Base-by-base conservation (phyloP, 2,888 invertebrate species). In the Harpalus rufipes region DNA sequence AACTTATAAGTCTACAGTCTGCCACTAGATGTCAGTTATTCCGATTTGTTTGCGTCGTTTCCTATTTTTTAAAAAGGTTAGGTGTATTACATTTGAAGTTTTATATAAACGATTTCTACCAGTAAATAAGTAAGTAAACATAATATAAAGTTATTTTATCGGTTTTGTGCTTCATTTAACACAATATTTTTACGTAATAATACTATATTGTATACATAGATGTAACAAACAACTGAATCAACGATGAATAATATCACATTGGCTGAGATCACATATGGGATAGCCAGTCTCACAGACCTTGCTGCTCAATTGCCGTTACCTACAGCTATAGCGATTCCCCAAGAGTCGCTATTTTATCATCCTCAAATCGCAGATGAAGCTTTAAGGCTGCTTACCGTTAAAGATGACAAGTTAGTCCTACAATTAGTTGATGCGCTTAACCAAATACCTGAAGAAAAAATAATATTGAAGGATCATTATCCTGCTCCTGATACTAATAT, bases 301-400 rank as follows among this genome's bases (percentile, higher is more conserved):
- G 93, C 98, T 91, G 97, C 98, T 90, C 98, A 98, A 93, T 95
- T 99, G 94, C 98, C 98, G 89, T 94, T 99, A 89, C 98, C 99
- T 87, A 97, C 97, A 88, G 97, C 99, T 87, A 97, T 97, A 88
- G 97, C 98, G 87, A 92, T 97, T 90, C 97, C 97, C 87, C 96
- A 96, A 89, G 96, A 97, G 92, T 98, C 98, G 78, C 93, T 98
- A 89, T 92, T 98, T 87, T 98, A 97, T 92, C 98, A 98, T 92
- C 97, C 97, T 16, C 94, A 97, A 88, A 97, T 98, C 86, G 97
- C 97, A 86, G 98, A 98, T 91, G 98, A 98, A 92, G 98, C 98
- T 80, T 96, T 97, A 89, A 96, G 97, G 91, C 92, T 98, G 87
- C 93, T 98, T 86, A 96, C 96, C 88, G 95, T 96, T 86, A 94